phyloP scores from a whole-genome alignment of 2,797 vertebrate genomes.

The Hemibagrus guttatus region DNA sequence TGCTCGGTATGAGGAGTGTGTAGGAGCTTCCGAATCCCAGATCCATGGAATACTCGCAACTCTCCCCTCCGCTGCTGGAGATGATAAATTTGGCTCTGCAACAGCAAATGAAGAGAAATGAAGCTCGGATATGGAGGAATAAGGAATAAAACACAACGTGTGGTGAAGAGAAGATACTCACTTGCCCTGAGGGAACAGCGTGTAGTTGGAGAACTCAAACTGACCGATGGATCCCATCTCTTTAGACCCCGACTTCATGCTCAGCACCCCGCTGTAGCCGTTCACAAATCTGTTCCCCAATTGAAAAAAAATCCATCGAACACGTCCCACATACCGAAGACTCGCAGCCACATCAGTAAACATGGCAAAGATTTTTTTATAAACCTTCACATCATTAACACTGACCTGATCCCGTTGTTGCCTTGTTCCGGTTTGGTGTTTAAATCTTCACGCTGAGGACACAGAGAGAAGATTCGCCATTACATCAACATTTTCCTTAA shows the following conservation, averaged over 20 bases:
- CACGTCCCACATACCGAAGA: background rate
- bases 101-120: background rate
- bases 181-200: constrained; percentile 65
- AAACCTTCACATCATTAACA: background rate
- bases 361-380: background rate
- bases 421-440: constrained; percentile 80
- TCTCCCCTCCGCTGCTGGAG: fast-evolving
- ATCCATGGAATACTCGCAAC: constrained; percentile 52
- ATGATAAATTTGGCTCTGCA: constrained; percentile 61
- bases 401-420: constrained; percentile 82
- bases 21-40: constrained; percentile 84
- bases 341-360: background rate
- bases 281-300: constrained; percentile 81
- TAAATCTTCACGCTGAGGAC: constrained; percentile 63
- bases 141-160: background rate
- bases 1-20: constrained; percentile 75
- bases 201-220: constrained; percentile 69
- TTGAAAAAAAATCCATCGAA: background rate
- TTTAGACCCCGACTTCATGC: constrained; percentile 48
- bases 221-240: fast-evolving
- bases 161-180: constrained; percentile 68
- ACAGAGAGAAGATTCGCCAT: background rate
- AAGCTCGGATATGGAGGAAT: background rate
- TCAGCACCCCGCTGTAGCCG: constrained; percentile 36
- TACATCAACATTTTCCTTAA: background rate